Base-by-base conservation (phyloP, 2,113 vertebrate species). In the Pedetes capensis region DNA sequence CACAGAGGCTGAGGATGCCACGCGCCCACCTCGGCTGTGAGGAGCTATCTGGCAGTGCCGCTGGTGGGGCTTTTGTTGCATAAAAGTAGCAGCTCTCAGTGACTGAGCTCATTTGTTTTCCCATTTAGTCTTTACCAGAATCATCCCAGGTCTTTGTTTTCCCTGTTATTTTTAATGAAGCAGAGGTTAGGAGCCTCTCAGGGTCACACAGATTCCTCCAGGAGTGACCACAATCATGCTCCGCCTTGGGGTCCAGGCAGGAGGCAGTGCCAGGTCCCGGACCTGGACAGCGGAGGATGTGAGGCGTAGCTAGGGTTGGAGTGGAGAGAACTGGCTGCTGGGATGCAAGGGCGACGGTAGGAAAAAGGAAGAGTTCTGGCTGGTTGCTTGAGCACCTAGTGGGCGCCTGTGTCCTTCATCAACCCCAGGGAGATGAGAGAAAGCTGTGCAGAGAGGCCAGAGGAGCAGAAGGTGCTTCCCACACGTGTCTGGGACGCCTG, bases 321-420 rank as follows among this genome's bases (percentile, higher is more conserved):
- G 27, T 37, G 39, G 29, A 53, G 57, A 78, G 61, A 37, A 34
- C 27, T 25, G 18, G 49, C 55, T 86, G 18, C 29, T n/a, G 25
- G 55, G 44, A 1, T 22, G 23, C 39, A 4, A 2, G 9, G 1
- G 1, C 23, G 39, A 47, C 9, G 29, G 0, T 32, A 37, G 34
- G 23, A 68, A 11, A 27, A 83, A 83, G n/a, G 32, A 78, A n/a
- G 7, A 59, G 44, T 64, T 80, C 22, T 8, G 49, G 7, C 23
- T 29, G 7, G 66, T 61, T 53, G 59, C 66, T 59, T 87, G 47
- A 34, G 32, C 64, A 61, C 10, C 75, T 76, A 20, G 9, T 66
- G 42, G 53, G 29, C 74, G 4, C 2, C 18, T 59, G 1, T 72
- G 29, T 42, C 14, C 51, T 78, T 85, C 7, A 17, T 18, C 17